A percentile compares a stretch with the other conserved stretches of the same genome.
These are phyloP conservation scores for Acanthaster planci DNA, from an alignment of 35 echinoderm and acorn worm genomes.

Conservation along the genomic window DNA sequence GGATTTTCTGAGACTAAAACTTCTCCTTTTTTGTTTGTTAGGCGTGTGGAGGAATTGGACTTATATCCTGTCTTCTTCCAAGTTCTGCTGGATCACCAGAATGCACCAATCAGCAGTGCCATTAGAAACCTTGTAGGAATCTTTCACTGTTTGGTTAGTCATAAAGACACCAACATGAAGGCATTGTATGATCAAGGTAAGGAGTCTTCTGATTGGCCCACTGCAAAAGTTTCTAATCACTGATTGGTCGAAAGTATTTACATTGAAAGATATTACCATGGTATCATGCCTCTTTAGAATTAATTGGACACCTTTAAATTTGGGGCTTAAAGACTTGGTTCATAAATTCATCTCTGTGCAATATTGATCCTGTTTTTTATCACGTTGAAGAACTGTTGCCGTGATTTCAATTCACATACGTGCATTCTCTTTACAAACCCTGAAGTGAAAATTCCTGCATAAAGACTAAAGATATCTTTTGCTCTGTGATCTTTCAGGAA, in stretches of 20 bases:
- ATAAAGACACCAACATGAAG: conserved; percentile 62
- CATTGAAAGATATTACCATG: too few species aligned
- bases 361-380: too few species aligned
- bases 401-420: too few species aligned
- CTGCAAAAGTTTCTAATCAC: neutral
- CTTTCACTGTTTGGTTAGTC: conserved; percentile 53
- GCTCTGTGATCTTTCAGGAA: too few species aligned
- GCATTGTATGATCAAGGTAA: conserved; percentile 85
- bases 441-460: too few species aligned
- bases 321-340: too few species aligned
- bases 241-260: conserved; percentile 8
- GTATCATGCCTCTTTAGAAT: too few species aligned
- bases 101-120: conserved; percentile 79
- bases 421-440: too few species aligned
- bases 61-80: conserved; percentile 88
- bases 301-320: too few species aligned
- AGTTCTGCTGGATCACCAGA: conserved; percentile 84
- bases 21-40: conserved; percentile 4
- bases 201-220: neutral
- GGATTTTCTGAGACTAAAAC: neutral
- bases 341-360: too few species aligned
- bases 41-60: conserved; percentile 75
- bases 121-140: conserved; percentile 79
- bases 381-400: too few species aligned
- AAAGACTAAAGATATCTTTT: too few species aligned